Percentiles rank a stretch among this genome's conserved stretches.
phyloP scores from a whole-genome alignment of 2,888 invertebrate genomes.

The Hydropsyche betteni region DNA sequence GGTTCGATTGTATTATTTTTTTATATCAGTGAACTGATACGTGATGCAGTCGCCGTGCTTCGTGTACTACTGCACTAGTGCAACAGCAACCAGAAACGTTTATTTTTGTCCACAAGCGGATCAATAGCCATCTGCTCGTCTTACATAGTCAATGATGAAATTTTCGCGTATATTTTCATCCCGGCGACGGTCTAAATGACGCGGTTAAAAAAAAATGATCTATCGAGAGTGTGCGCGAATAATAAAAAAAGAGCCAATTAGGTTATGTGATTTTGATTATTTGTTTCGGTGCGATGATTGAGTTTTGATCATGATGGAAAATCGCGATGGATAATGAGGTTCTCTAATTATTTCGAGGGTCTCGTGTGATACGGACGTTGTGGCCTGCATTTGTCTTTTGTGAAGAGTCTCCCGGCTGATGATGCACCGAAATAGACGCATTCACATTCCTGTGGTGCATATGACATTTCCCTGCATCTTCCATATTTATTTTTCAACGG shows the following conservation, averaged over 20 bases:
- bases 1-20: background rate
- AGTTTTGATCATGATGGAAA: no score
- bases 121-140: slow-evolving; percentile 34
- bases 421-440: slow-evolving; percentile 35
- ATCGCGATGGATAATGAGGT: no score
- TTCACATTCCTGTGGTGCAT: slow-evolving; percentile 12
- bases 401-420: slow-evolving; percentile 9
- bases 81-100: slow-evolving; percentile 34
- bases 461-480: slow-evolving; percentile 35
- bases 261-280: no score
- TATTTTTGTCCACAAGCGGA: slow-evolving; percentile 35
- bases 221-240: no score
- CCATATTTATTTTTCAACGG: background rate
- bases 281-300: no score
- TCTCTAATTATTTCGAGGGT: no score
- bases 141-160: slow-evolving; percentile 27
- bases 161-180: background rate
- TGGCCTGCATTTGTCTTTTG: slow-evolving; percentile 40
- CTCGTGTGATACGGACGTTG: slow-evolving; percentile 19
- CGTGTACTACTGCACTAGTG: slow-evolving; percentile 40
- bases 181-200: no score
- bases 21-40: background rate
- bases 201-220: no score
- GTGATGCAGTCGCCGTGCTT: slow-evolving; percentile 38
- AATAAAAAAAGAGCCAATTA: no score